Percentiles rank a stretch among this genome's conserved stretches.
phyloP scores from a whole-genome alignment of 2,888 invertebrate species.

The Imbricaverruca yamaguchii region DNA sequence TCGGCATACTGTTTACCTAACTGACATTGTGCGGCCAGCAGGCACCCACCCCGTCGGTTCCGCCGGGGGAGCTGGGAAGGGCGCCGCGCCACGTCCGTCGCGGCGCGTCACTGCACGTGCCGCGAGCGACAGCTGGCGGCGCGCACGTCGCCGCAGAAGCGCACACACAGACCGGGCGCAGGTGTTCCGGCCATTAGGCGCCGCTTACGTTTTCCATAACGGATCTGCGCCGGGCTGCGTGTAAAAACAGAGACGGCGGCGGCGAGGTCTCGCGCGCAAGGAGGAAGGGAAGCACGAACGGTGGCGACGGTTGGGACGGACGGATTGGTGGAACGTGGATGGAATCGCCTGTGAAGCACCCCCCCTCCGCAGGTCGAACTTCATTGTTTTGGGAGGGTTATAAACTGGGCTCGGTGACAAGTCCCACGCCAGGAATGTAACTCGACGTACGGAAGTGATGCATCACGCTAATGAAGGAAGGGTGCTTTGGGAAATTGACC shows the following conservation, averaged over 20 bases:
- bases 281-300: background rate
- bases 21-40: too few species aligned
- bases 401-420: too few species aligned
- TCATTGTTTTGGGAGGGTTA: too few species aligned
- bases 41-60: too few species aligned
- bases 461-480: too few species aligned
- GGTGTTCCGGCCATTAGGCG: conserved; percentile 1
- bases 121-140: background rate
- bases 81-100: too few species aligned
- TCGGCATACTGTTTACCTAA: too few species aligned
- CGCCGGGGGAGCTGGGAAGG: too few species aligned
- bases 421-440: too few species aligned
- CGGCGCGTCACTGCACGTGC: background rate
- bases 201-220: conserved; percentile 8
- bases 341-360: background rate
- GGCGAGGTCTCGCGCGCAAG: background rate
- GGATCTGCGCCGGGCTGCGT: background rate
- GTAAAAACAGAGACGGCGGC: background rate
- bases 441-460: too few species aligned
- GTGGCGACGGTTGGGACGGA: background rate
- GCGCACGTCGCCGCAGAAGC: background rate
- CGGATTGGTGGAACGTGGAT: background rate
- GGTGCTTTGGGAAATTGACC: too few species aligned
- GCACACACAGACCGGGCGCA: background rate
- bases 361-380: too few species aligned